Conservation (phyloP, 2,797 vertebrate genomes). For the Nyctalus aviator region DNA sequence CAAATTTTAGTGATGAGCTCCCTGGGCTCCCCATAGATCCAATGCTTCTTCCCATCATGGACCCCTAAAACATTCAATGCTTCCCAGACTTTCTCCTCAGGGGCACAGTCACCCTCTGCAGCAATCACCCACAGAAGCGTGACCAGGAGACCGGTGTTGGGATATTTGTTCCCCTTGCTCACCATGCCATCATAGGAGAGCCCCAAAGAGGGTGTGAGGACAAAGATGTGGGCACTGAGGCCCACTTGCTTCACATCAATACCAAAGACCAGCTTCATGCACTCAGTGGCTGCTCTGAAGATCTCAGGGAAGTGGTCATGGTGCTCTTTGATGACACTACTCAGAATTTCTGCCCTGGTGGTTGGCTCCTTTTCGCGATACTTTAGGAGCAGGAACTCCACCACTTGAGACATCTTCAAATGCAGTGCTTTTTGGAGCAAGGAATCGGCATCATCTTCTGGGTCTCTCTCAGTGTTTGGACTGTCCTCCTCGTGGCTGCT, state of each 20-base stretch:
- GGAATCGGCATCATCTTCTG: rapidly evolving
- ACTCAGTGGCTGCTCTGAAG: not conserved
- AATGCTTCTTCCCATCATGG: not conserved
- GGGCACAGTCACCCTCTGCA: not conserved
- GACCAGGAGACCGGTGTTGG: not conserved
- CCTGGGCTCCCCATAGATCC: not conserved
- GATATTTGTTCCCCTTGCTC: not conserved
- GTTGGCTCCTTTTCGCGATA: not conserved
- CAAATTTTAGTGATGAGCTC: not conserved
- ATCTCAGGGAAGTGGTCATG: not conserved
- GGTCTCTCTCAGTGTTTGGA: too few relatives aligned
- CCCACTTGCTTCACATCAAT: not conserved
- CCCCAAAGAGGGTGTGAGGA: not conserved
- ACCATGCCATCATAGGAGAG: not conserved
- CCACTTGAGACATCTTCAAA: not conserved
- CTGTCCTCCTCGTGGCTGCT: not conserved
- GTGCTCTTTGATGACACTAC: rapidly evolving
- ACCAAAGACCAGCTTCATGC: not conserved
- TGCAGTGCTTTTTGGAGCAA: rapidly evolving
- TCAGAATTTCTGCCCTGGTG: not conserved
- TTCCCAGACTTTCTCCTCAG: not conserved
- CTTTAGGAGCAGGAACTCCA: constrained; percentile 21
- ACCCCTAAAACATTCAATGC: not conserved
- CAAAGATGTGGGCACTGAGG: not conserved
- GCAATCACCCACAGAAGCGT: not conserved